Evolutionary conservation across 2,888 invertebrate species (phyloP), one percentile per base, ranked within the genome.

Genomic region (Zhengitettix transpicula): DNA sequence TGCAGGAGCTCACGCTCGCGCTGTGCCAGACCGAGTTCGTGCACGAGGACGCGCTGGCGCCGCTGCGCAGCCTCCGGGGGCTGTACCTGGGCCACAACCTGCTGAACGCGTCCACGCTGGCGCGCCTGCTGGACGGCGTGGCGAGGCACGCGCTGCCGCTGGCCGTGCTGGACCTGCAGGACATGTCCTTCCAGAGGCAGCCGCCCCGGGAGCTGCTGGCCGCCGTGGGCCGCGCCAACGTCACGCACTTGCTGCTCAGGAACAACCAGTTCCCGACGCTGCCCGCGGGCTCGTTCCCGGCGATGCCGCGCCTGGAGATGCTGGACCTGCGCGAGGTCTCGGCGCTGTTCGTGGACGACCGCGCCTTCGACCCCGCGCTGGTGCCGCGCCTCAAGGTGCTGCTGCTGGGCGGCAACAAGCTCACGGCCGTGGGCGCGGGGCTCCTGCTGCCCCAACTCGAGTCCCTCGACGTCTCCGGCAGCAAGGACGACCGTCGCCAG

Each of bases 201-300:
- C 40, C 40, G 40, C 55, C 55, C 11, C 12, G 10, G 10, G 40
- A 55, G 10, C 28, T 55, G 8, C 1, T 55, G 40, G 10, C 14
- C 1, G 55, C 40, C 14, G 55, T 40, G 14, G 55, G 40, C 5
- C n/a, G 11, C 11, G 5, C 78, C 0, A 77, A 76, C 2, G 74
- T 81, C 52, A 75, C 72, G 41, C 69, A 71, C 55, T 69, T 82
- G 53, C 72, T 72, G 58, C 67, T 82, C 52, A 72, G 77, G 0
- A 69, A 75, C 57, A 82, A 82, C 67, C 79, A 79, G 65, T 81
- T 82, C 66, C 79, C 80, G 70, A 68, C 74, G 1, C 73, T 82
- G 10, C 66, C 67, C 12, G 72, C 75, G 11, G 71, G 75, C n/a
- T 69, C 72, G 7, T 82, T 82, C 67, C 80, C 81, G 1, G 60